Base-by-base conservation (phyloP, 2,888 invertebrate species). In the Papilio elwesi region DNA sequence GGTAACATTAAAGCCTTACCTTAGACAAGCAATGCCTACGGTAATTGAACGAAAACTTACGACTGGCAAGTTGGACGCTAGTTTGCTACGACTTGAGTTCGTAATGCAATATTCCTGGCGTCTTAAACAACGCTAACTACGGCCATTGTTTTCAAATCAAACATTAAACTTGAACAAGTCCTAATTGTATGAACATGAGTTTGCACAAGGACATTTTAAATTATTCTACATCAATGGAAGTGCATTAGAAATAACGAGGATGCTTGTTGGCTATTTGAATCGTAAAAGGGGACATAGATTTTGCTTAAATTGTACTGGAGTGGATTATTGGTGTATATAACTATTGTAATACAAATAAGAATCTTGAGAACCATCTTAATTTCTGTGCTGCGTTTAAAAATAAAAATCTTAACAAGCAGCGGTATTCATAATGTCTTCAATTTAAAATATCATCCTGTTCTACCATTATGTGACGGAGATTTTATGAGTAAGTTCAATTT, bases 121-220 rank as follows among this genome's bases (percentile, higher is more conserved):
- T 43, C 47, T 16, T 53, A 48, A 68, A 68, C 57, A 57, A 57
- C 26, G 36, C 68, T 53, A 68, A 57, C 68, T 36, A 47, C 68
- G 47, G 48, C 36, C 68, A 57, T 68, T 68, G 68, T 68, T 68
- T 68, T 57, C 68, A 57, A 68, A 68, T 68, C 68, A 68, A 68
- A 68, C 68, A 57, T 26, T 53, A n/a, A 57, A 57, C 57, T 57
- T 55, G 7, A 48, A 57, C 55, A 68, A 68, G 68, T 16, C 55
- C 47, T 68, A 57, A 55, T 48, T 68, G 55, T 49, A 57, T 57
- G 47, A 57, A 68, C 48, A 53, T 47, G 26, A 26, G 47, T 49
- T 16, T 38, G 38, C 8, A 13, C 26, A 48, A 66, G 38, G 16
- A 15, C 38, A 62, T 7, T n/a, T 62, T 38, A 5, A n/a, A 47